These are phyloP conservation scores for Corydoras maculifer DNA, from an alignment of 2,113 vertebrate species.

Conservation along the genomic window DNA sequence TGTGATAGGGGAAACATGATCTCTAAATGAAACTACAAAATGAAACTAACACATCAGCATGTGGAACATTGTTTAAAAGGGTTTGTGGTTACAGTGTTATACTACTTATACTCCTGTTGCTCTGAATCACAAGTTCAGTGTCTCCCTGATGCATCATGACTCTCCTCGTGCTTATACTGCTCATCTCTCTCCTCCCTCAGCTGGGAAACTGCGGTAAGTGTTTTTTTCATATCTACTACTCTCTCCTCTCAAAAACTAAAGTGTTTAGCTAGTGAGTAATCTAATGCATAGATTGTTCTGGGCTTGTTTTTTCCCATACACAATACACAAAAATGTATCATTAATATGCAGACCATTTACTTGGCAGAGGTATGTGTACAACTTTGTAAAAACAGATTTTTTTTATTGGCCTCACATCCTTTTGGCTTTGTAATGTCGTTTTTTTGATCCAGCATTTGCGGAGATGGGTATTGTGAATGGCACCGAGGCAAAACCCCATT, in stretches of 20 bases:
- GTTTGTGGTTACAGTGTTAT: not conserved
- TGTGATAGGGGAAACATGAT: not conserved
- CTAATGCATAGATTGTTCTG: no score
- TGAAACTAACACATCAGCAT: not conserved
- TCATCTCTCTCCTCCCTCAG: constrained; percentile 10
- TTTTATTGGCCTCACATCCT: not conserved
- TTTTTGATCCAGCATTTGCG: constrained; percentile 22
- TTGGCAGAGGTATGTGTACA: not conserved
- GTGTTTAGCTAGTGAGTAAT: not conserved
- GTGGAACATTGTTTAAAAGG: not conserved
- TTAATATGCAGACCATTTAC: no score
- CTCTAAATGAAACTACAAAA: not conserved
- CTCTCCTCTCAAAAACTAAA: not conserved
- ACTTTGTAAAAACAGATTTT: not conserved
- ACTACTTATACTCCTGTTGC: not conserved
- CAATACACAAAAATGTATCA: no score
- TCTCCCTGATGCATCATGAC: constrained; percentile 3
- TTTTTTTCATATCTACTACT: not conserved
- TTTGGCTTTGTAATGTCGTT: not conserved
- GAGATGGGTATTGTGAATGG: constrained; percentile 33
- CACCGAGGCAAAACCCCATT: constrained; percentile 23
- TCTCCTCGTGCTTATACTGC: constrained; percentile 14
- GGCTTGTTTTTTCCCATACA: no score
- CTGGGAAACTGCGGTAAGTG: constrained; percentile 20
- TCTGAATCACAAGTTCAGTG: not conserved